Conservation (phyloP, 1,140 invertebrate species). For the Pararge aegeria region DNA sequence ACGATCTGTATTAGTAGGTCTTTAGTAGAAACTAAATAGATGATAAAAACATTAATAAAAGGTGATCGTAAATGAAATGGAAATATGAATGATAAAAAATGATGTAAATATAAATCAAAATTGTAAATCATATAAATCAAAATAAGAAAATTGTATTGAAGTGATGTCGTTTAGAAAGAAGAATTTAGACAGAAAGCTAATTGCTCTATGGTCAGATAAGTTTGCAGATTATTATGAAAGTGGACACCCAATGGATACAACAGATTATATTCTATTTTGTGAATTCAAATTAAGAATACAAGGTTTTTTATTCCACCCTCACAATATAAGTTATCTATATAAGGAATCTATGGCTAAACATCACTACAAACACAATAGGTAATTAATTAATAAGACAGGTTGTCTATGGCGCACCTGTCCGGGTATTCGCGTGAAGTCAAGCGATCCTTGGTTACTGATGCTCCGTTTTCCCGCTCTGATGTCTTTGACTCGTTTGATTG, state of each 20-base stretch:
- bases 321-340: constrained; percentile 34
- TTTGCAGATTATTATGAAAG: constrained; percentile 18
- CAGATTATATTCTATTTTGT: neutral
- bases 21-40: constrained; percentile 23
- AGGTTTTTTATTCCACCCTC: constrained; percentile 20
- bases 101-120: constrained; percentile 5
- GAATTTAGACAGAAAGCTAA: constrained; percentile 22
- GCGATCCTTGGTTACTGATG: constrained; percentile 82
- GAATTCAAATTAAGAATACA: constrained; percentile 2
- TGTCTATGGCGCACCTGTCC: constrained; percentile 56
- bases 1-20: constrained; percentile 5
- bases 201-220: constrained; percentile 22
- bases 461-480: constrained; percentile 91
- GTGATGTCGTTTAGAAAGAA: constrained; percentile 61
- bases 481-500: constrained; percentile 98
- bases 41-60: constrained; percentile 19
- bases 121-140: constrained; percentile 16
- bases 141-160: constrained; percentile 44
- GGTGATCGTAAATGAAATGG: constrained; percentile 30
- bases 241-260: constrained; percentile 1
- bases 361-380: constrained; percentile 62
- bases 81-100: constrained; percentile 34
- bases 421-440: constrained; percentile 81
- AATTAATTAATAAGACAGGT: constrained; percentile 2
- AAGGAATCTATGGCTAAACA: constrained; percentile 57